Evolutionary conservation across 2,113 vertebrate species (phyloP), one percentile per base, ranked within the genome.

Genomic region (Pterocles burchelli): DNA sequence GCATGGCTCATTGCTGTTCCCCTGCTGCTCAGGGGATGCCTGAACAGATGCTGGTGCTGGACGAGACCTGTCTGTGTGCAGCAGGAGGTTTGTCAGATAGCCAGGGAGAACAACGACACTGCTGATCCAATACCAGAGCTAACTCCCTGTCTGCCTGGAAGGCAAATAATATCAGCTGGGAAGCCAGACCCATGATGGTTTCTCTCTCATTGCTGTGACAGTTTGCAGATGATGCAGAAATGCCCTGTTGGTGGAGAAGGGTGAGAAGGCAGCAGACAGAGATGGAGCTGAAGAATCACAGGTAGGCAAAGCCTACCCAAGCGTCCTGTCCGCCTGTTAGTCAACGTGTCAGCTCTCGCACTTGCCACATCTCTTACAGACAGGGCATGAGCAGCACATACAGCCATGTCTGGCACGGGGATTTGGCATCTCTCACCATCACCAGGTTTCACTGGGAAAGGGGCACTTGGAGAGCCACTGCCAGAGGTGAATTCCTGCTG

Each of bases 391-490:
- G 63, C 63, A 76, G 77, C 46, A 72, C 31, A 10, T 9, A 17
- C n/a, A 67, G n/a, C 38, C 16, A 0, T 10, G 76, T 45, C 81
- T 87, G 63, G 8, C 2, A 4, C 0, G 0, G 34, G 6, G 18
- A n/a, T 55, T 57, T 80, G 68, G 59, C 19, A 34, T 43, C 57
- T 89, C 28, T 63, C 58, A 61, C 33, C 68, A 51, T 31, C 34
- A 28, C 12, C 59, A 20, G 33, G 33, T 68, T 80, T 65, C 54
- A 11, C 41, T 86, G 61, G 59, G 57, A 74, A 67, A 63, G 38
- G 45, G 25, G 8, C 15, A 16, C 21, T 10, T 61, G 70, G 45
- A 57, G n/a, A 68, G 18, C 13, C n/a, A 7, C 18, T 45, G 54
- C 28, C 59, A 54, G 63, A 33, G 65, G 7, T 65, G 6, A 51